Base-by-base conservation (phyloP, 2,113 vertebrate genomes). In the Phoxinus phoxinus region DNA sequence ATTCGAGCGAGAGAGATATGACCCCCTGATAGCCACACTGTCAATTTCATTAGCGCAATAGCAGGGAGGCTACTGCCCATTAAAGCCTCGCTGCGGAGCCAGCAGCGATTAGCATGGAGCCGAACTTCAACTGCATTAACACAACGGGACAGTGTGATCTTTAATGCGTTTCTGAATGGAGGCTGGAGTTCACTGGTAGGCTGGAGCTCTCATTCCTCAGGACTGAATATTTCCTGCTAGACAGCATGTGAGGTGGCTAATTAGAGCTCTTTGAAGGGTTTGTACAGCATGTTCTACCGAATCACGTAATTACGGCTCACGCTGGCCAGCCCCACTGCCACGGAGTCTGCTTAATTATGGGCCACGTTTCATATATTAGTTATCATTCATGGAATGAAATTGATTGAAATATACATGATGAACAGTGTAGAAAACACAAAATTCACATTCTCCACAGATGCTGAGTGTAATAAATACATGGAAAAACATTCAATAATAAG, bases 321-420 rank as follows among this genome's bases (percentile, higher is more conserved):
- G 81, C 83, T 86, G 86, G 81, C 90, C 83, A 67, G 87, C 61
- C 74, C 78, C 88, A 84, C 76, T 77, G 83, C 90, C 91, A 87
- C 83, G 78, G 88, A 88, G 81, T 86, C 87, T 86, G 83, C 88
- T 90, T 85, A 93, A 93, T 91, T 91, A 89, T 88, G 77, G 87
- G 84, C 85, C 84, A 72, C 81, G 13, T 82, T n/a, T 82, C 30
- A 21, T 46, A n/a, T 32, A 71, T 82, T 41, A 83, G 46, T 83
- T 53, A 83, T 83, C 65, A 72, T 72, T 56, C 48, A 56, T 56
- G 13, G 65, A 37, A 72, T 15, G 19, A 56, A 72, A 81, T 32
- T 51, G 25, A 67, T 81, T 69, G 79, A 44, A 67, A 69, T 48
- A 25, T 35, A 63, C 41, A 21, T 51, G 44, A 81, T 13, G 61